These are phyloP conservation scores for Spilosoma lubricipeda DNA, from an alignment of 2,888 invertebrate species.

Conservation along the genomic window DNA sequence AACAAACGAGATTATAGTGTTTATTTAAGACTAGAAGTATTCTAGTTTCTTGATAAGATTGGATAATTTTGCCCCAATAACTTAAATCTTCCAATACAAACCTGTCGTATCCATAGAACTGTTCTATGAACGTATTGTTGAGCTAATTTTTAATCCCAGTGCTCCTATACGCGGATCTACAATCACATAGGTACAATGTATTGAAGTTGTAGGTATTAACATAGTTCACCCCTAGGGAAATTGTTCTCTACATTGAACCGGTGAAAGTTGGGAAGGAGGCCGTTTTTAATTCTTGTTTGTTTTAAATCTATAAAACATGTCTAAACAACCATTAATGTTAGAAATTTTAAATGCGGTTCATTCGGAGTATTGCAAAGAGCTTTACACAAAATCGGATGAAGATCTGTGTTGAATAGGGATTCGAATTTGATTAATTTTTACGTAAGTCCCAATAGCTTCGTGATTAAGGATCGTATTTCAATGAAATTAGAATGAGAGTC, in stretches of 20 bases:
- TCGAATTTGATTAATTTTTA: no score
- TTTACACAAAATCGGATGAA: no score
- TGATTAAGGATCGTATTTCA: no score
- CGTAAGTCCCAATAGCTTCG: no score
- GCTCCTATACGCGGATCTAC: slow-evolving; percentile 7
- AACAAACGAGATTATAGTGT: not conserved
- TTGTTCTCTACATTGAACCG: slow-evolving; percentile 28
- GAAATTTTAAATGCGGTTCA: no score
- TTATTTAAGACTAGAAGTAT: not conserved
- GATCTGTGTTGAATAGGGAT: no score
- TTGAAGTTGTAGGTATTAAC: slow-evolving; percentile 32
- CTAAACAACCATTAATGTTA: not conserved
- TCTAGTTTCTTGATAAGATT: not conserved
- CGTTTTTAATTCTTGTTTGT: slow-evolving; percentile 14
- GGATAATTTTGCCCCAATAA: not conserved
- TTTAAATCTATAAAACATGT: not conserved
- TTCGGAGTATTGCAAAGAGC: no score
- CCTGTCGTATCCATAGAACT: slow-evolving; percentile 4
- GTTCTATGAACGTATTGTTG: slow-evolving; percentile 2
- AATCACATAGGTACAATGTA: slow-evolving; percentile 13
- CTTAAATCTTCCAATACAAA: not conserved
- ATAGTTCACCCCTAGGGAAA: slow-evolving; percentile 30
- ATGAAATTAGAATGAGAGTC: no score
- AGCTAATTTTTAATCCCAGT: slow-evolving; percentile 11
- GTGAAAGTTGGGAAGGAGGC: slow-evolving; percentile 23